phyloP scores from a whole-genome alignment of 2,888 invertebrate species.

The Drosophila ustulata region DNA sequence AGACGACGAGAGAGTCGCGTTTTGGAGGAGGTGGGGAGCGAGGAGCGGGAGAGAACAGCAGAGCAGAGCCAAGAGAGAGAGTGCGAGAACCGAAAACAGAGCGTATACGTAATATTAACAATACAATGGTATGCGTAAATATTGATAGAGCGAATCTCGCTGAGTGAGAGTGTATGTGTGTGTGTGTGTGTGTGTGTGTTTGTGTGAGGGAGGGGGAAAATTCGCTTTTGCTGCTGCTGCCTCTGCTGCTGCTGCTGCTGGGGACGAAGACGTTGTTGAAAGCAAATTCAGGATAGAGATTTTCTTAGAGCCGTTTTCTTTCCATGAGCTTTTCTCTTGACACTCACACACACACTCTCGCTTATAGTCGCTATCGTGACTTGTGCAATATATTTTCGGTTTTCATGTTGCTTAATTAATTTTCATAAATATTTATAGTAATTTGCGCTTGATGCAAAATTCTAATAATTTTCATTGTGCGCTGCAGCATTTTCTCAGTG shows the following conservation, averaged over 20 bases:
- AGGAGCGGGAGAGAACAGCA: constrained; percentile 16
- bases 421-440: background rate
- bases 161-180: constrained; percentile 18
- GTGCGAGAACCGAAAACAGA: constrained; percentile 39
- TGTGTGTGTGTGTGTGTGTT: constrained; percentile 20
- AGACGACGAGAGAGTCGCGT: constrained; percentile 15
- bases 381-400: constrained; percentile 15
- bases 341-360: constrained; percentile 25
- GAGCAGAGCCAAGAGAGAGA: constrained; percentile 17
- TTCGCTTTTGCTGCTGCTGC: constrained; percentile 61
- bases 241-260: constrained; percentile 50
- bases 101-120: constrained; percentile 74
- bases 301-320: constrained; percentile 67
- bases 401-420: constrained; percentile 18
- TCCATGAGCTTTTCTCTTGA: constrained; percentile 62
- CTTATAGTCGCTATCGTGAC: constrained; percentile 1
- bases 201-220: constrained; percentile 57
- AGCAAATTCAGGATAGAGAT: constrained; percentile 80
- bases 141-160: constrained; percentile 72
- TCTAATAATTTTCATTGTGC: background rate
- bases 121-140: constrained; percentile 77
- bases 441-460: background rate
- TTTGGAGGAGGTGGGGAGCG: constrained; percentile 15
- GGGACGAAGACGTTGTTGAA: constrained; percentile 67
- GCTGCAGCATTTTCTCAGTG: constrained; percentile 34